Evolutionary conservation across 2,113 vertebrate genomes (phyloP), one percentile per base, ranked within the genome.

Genomic region (Dicaeum eximium): DNA sequence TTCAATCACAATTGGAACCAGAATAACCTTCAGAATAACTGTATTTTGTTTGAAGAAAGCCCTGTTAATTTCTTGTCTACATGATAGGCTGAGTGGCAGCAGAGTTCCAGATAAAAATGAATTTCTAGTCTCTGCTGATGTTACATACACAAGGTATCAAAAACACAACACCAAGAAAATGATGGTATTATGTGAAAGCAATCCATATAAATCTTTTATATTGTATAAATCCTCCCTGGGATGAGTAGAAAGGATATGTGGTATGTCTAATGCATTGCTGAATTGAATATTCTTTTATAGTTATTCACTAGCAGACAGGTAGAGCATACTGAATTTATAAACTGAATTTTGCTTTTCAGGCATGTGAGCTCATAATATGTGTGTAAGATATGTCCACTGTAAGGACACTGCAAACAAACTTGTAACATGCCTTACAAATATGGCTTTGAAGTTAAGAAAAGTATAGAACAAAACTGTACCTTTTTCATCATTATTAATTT

Each of bases 101-200:
- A 92, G 74, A 96, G 44, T 27, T 94, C 61, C 92, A 95, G 88
- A 95, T 73, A 74, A 96, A 95, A 97, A 82, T 50, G 70, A 96
- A 96, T 82, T 96, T 96, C 69, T 92, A 81, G 89, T 53, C 61
- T 94, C 86, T 87, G 67, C n/a, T 91, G 94, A 93, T 89, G 47
- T 40, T 95, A 82, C 86, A 80, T 88, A 67, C 75, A 85, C 78
- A 94, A 94, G 93, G 80, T 97, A 97, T 97, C 93, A 97, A 97
- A 97, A 97, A 93, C 38, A 45, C 65, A 89, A 67, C 8, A 12
- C 84, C 88, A 95, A 92, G 92, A 48, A 97, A 97, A 95, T 78
- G 40, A 70, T 74, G 82, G 60, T 96, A 89, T 82, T 96, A 93
- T 77, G 65, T 95, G 95, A 97, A 97, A 85, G 85, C 77, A 84